phyloP scores from a whole-genome alignment of 2,888 invertebrate genomes.

The Drosophila kanekoi region DNA sequence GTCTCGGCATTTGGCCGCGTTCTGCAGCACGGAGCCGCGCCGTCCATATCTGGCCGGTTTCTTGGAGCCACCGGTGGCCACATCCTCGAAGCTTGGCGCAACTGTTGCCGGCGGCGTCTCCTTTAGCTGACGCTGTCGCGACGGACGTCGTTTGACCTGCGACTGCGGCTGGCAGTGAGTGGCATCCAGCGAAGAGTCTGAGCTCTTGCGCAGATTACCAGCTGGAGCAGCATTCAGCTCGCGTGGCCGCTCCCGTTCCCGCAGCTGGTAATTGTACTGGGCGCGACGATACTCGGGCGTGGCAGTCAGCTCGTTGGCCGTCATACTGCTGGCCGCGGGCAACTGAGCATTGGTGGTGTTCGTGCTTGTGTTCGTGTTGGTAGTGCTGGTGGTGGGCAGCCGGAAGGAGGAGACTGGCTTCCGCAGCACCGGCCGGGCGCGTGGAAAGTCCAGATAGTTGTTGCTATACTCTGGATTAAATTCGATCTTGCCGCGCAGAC shows the following conservation, averaged over 20 bases:
- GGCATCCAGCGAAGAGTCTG: constrained; percentile 61
- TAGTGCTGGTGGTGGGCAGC: constrained; percentile 66
- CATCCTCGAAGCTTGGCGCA: constrained; percentile 74
- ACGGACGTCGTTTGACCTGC: constrained; percentile 54
- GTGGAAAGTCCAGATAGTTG: constrained; percentile 83
- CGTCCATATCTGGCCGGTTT: constrained; percentile 82
- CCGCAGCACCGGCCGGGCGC: constrained; percentile 82
- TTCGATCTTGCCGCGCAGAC: constrained; percentile 84
- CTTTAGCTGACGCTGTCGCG: constrained; percentile 46
- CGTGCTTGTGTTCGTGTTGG: constrained; percentile 17
- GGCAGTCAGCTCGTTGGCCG: constrained; percentile 69
- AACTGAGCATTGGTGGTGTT: constrained; percentile 28
- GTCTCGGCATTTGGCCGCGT: constrained; percentile 78
- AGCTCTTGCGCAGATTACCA: constrained; percentile 57
- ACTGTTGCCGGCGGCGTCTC: constrained; percentile 34
- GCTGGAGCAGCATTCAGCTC: constrained; percentile 31
- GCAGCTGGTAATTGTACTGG: constrained; percentile 83
- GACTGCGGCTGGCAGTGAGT: constrained; percentile 25
- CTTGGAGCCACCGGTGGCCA: constrained; percentile 53
- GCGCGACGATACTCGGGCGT: constrained; percentile 85
- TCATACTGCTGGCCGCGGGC: constrained; percentile 55
- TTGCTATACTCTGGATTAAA: constrained; percentile 85
- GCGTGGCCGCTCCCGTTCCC: constrained; percentile 72
- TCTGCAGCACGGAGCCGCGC: constrained; percentile 79
- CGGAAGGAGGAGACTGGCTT: constrained; percentile 83